Evolutionary conservation across 2,113 vertebrate species (phyloP).

Genomic region (Oncorhynchus mykiss): DNA sequence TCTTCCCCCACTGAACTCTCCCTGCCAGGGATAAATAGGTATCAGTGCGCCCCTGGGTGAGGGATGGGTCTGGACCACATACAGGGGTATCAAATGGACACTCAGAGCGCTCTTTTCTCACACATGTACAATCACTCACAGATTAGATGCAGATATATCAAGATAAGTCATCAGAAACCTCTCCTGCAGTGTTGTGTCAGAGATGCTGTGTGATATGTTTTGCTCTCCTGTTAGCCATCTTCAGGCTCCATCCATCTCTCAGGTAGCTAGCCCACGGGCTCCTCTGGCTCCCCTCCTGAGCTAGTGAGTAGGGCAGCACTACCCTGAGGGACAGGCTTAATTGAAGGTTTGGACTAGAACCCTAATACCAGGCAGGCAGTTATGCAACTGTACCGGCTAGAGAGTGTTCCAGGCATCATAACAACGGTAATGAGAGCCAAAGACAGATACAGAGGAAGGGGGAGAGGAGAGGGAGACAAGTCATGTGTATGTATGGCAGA

Average conservation of each 20-base stretch:
- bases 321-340: background rate
- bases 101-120: slow-evolving; percentile 29
- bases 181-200: too few species aligned
- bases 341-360: background rate
- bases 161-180: too few species aligned
- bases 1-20: slow-evolving; percentile 48
- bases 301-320: too few species aligned
- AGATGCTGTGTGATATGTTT: too few species aligned
- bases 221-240: too few species aligned
- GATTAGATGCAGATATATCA: too few species aligned
- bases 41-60: slow-evolving; percentile 39
- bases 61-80: slow-evolving; percentile 42
- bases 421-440: background rate
- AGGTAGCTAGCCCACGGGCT: background rate
- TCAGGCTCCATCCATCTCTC: background rate
- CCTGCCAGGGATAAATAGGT: slow-evolving; percentile 52
- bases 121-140: background rate
- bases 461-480: slow-evolving; percentile 4
- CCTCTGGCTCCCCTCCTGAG: background rate
- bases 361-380: slow-evolving; percentile 4
- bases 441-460: background rate
- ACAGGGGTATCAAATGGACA: slow-evolving; percentile 29
- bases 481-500: too few species aligned
- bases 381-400: background rate
- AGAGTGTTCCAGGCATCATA: background rate